Percentiles rank a stretch among this genome's conserved stretches.
Conservation (phyloP, 2,113 vertebrate genomes). For the Poeciliopsis occidentalis region DNA sequence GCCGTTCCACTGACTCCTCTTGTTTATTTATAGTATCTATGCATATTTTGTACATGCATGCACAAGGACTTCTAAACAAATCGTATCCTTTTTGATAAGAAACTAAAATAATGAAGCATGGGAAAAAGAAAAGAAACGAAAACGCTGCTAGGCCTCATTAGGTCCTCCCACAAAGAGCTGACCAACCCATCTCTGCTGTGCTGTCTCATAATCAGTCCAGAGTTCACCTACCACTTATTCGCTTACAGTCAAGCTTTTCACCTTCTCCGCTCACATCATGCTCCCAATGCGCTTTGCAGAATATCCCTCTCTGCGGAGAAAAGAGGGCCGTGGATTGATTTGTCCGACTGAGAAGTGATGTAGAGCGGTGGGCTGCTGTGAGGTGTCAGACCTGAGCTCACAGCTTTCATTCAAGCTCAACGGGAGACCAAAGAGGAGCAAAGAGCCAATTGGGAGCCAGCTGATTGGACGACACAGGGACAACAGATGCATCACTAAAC, state of each 20-base stretch:
- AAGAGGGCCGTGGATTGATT: constrained; percentile 35
- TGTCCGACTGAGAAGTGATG: constrained; percentile 34
- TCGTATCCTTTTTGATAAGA: constrained; percentile 28
- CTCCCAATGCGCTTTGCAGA: background rate
- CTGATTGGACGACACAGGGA: constrained; percentile 9
- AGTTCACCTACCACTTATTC: constrained; percentile 68
- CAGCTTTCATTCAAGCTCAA: constrained; percentile 2
- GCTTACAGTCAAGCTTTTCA: constrained; percentile 20
- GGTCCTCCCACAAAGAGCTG: constrained; percentile 59
- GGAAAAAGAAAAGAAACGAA: constrained; percentile 20
- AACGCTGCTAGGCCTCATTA: constrained; percentile 19
- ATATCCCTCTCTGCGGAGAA: background rate
- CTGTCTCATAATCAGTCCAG: constrained; percentile 64
- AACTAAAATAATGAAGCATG: constrained; percentile 27
- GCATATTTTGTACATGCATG: constrained; percentile 6
- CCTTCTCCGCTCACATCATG: background rate
- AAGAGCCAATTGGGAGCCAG: constrained; percentile 23
- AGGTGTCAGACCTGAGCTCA: constrained; percentile 26
- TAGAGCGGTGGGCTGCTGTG: constrained; percentile 22
- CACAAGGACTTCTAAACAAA: background rate
- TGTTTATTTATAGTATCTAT: constrained; percentile 23
- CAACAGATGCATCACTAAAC: constrained; percentile 6
- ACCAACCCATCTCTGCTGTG: constrained; percentile 45
- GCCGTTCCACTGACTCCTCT: constrained; percentile 15
- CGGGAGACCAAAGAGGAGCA: constrained; percentile 13